phyloP scores from a whole-genome alignment of 2,797 vertebrate species.

The Pitangus sulphuratus region DNA sequence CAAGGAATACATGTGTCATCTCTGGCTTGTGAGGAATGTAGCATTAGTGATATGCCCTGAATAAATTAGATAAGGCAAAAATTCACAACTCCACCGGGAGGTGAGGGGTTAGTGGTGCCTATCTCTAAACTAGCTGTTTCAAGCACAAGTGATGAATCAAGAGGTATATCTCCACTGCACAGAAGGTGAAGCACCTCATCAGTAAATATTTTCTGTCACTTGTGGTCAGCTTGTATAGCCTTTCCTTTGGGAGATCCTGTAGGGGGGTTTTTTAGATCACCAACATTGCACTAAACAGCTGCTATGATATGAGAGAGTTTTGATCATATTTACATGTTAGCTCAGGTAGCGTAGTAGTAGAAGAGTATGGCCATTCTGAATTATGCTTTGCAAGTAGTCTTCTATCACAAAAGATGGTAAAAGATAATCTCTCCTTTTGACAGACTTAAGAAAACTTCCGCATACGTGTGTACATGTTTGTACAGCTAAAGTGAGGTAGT shows the following conservation, averaged over 20 bases:
- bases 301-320: neutral
- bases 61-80: constrained; percentile 12
- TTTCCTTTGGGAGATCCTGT: neutral
- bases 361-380: neutral
- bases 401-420: neutral
- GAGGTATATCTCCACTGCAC: neutral
- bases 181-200: neutral
- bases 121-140: neutral
- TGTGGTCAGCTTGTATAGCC: neutral
- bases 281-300: neutral
- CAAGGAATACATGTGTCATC: neutral
- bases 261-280: neutral
- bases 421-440: neutral
- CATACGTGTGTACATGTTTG: neutral
- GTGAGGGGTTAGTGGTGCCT: neutral
- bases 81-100: neutral
- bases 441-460: neutral
- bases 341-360: neutral
- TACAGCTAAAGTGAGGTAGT: neutral
- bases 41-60: neutral
- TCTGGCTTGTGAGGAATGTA: neutral
- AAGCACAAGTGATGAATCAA: constrained; percentile 1
- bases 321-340: neutral
- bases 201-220: neutral
- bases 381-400: neutral